Percentiles rank a stretch among this genome's conserved stretches.
Evolutionary conservation across 2,888 invertebrate genomes (phyloP).

Genomic region (Calameuta idolon): DNA sequence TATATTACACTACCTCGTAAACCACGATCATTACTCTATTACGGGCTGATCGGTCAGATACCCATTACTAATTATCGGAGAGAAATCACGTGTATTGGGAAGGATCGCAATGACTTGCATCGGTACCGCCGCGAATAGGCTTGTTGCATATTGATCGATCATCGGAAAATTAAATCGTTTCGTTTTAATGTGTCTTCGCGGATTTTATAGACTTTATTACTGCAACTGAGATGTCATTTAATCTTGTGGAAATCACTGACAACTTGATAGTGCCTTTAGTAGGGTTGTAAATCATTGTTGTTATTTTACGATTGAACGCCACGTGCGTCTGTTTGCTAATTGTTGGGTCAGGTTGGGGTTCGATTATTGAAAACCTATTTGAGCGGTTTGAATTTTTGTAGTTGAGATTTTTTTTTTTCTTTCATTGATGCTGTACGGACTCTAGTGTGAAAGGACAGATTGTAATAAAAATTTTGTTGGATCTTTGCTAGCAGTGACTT

Average conservation of each 20-base stretch:
- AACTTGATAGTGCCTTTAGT: neutral
- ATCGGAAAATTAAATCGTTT: neutral
- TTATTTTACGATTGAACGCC: neutral
- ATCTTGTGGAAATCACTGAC: neutral
- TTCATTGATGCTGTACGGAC: neutral
- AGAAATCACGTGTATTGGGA: slow-evolving; percentile 60
- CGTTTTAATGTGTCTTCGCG: neutral
- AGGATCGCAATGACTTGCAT: slow-evolving; percentile 30
- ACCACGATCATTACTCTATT: slow-evolving; percentile 64
- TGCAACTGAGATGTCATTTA: neutral
- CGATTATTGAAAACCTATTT: neutral
- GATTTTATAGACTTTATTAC: neutral
- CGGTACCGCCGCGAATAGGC: neutral
- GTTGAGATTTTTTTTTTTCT: neutral
- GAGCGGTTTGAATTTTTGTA: neutral
- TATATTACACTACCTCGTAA: slow-evolving; percentile 60
- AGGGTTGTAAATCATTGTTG: neutral
- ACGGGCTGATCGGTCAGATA: slow-evolving; percentile 55
- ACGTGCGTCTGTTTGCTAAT: neutral
- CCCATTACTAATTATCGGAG: slow-evolving; percentile 58
- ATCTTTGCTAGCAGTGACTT: neutral
- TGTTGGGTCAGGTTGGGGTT: neutral
- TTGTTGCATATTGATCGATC: neutral
- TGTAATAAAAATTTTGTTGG: neutral
- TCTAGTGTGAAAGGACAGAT: neutral